These are phyloP conservation scores for Drosophila fuyamai DNA, from an alignment of 1,140 invertebrate genomes.

Conservation along the genomic window DNA sequence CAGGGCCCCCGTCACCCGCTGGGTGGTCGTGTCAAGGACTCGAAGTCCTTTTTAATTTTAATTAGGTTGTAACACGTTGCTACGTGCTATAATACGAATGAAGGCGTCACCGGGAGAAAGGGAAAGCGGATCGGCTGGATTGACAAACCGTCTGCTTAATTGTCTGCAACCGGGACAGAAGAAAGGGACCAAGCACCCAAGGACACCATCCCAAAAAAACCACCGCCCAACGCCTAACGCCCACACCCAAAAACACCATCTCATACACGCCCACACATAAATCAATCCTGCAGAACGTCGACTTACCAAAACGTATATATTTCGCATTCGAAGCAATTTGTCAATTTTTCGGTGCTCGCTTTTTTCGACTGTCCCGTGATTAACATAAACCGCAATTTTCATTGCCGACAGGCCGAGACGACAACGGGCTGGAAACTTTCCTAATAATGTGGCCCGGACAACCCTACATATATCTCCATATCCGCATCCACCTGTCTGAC, in stretches of 20 bases:
- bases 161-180: constrained; percentile 53
- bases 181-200: neutral
- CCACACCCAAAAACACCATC: constrained; percentile 18
- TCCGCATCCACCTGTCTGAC: constrained; percentile 52
- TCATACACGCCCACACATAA: constrained; percentile 57
- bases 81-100: constrained; percentile 72
- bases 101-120: constrained; percentile 27
- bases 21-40: constrained; percentile 76
- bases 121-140: constrained; percentile 30
- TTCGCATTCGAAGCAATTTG: constrained; percentile 64
- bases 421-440: constrained; percentile 58
- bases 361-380: constrained; percentile 59
- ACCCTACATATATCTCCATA: constrained; percentile 37
- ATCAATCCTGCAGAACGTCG: constrained; percentile 52
- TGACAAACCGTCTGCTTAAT: constrained; percentile 62
- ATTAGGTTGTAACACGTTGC: constrained; percentile 80
- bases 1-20: constrained; percentile 11
- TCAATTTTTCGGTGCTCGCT: constrained; percentile 63
- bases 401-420: constrained; percentile 49
- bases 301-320: constrained; percentile 2
- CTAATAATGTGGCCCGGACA: constrained; percentile 65
- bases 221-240: constrained; percentile 5
- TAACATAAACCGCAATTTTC: constrained; percentile 77
- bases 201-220: constrained; percentile 11
- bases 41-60: constrained; percentile 70